Evolutionary conservation across 1,140 invertebrate genomes (phyloP).

Genomic region (Drosophila ogumai): DNA sequence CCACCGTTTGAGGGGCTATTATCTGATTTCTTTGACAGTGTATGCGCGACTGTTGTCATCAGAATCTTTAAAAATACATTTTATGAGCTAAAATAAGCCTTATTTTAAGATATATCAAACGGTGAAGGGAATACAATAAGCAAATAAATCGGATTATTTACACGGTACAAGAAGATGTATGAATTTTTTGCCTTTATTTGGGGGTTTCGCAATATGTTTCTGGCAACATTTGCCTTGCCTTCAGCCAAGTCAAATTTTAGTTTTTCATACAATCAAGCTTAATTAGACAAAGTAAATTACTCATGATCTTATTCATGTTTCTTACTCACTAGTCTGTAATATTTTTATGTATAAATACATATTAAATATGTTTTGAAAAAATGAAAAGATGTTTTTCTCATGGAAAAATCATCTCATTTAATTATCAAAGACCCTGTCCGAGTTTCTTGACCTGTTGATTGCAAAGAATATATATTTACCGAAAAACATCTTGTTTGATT

Average conservation of each 20-base stretch:
- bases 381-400: neutral
- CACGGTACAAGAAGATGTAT: too few species aligned
- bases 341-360: too few species aligned
- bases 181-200: too few species aligned
- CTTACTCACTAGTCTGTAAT: too few species aligned
- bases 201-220: too few species aligned
- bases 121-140: neutral
- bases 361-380: neutral
- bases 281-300: too few species aligned
- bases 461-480: neutral
- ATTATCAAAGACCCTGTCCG: constrained; percentile 3
- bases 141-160: neutral
- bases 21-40: constrained; percentile 34
- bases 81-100: neutral
- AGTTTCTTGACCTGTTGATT: constrained; percentile 29
- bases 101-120: neutral
- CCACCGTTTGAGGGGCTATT: constrained; percentile 12
- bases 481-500: constrained; percentile 23
- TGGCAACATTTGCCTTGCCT: too few species aligned
- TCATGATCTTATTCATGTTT: too few species aligned
- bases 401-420: neutral
- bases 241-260: too few species aligned
- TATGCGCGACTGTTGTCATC: constrained; percentile 16
- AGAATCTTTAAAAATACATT: constrained; percentile 3
- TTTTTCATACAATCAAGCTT: too few species aligned